Percentiles rank a stretch among this genome's conserved stretches.
These are phyloP conservation scores for Neodiprion lecontei DNA, from an alignment of 1,140 invertebrate genomes.

Conservation along the genomic window DNA sequence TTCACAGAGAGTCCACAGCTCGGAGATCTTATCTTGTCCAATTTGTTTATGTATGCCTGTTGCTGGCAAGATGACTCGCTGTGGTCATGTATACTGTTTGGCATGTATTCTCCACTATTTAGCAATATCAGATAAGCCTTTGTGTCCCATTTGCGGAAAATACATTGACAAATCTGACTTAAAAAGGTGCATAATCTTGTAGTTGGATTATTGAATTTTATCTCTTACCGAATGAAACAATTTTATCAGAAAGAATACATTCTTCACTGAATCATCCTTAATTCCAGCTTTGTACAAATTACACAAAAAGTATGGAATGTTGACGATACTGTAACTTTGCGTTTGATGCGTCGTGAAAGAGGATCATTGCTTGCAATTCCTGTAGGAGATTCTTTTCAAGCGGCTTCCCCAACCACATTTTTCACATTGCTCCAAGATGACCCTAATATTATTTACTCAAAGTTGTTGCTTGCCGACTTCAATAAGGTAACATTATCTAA, in stretches of 20 bases:
- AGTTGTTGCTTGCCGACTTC: slow-evolving; percentile 76
- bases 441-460: slow-evolving; percentile 69
- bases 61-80: slow-evolving; percentile 90
- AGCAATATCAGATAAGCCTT: slow-evolving; percentile 78
- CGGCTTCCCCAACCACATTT: slow-evolving; percentile 45
- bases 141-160: slow-evolving; percentile 90
- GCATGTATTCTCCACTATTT: slow-evolving; percentile 94
- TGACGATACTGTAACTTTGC: slow-evolving; percentile 79
- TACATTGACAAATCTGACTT: slow-evolving; percentile 78
- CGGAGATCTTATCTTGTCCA: slow-evolving; percentile 82
- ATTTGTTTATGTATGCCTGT: slow-evolving; percentile 87
- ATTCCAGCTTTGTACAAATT: slow-evolving; percentile 66
- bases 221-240: background rate
- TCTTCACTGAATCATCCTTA: slow-evolving; percentile 37
- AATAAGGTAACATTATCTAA: slow-evolving; percentile 62
- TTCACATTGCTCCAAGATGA: slow-evolving; percentile 59
- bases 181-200: slow-evolving; percentile 70
- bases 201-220: background rate
- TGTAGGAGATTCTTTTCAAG: slow-evolving; percentile 51
- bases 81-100: slow-evolving; percentile 97
- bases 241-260: slow-evolving; percentile 32
- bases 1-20: slow-evolving; percentile 66
- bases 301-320: slow-evolving; percentile 68
- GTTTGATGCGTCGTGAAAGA: slow-evolving; percentile 85
- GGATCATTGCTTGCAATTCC: slow-evolving; percentile 79